These are phyloP conservation scores for Syngnathus scovelli DNA, from an alignment of 2,113 vertebrate genomes.

Conservation along the genomic window DNA sequence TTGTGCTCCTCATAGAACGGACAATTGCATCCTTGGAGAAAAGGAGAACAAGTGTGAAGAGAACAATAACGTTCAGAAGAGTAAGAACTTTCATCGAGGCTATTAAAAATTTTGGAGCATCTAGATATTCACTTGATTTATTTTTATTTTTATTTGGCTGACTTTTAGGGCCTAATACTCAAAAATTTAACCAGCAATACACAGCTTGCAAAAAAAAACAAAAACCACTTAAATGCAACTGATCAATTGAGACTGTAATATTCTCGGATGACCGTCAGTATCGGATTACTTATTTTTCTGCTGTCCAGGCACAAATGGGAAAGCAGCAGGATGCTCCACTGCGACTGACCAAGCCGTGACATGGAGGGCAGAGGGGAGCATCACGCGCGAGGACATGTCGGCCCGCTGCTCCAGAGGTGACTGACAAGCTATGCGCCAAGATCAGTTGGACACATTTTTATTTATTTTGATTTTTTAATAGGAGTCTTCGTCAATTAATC, in stretches of 20 bases:
- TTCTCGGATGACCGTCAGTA: slow-evolving; percentile 32
- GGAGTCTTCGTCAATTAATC: no score
- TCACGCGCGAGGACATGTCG: background rate
- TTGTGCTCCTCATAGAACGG: slow-evolving; percentile 12
- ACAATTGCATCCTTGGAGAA: slow-evolving; percentile 18
- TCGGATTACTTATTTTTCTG: slow-evolving; percentile 65
- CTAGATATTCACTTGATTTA: background rate
- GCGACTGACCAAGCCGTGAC: slow-evolving; percentile 56
- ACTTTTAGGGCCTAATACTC: background rate
- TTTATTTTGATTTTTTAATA: background rate
- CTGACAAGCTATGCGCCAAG: slow-evolving; percentile 27
- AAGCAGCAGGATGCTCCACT: slow-evolving; percentile 49
- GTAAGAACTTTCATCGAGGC: background rate
- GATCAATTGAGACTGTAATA: slow-evolving; percentile 39
- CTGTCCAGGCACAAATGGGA: slow-evolving; percentile 53
- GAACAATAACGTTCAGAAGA: background rate
- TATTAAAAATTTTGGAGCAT: background rate
- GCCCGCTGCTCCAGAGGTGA: slow-evolving; percentile 30
- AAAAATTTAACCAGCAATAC: background rate
- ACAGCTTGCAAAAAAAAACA: background rate
- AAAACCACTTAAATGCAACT: slow-evolving; percentile 11
- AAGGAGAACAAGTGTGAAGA: background rate
- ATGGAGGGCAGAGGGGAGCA: slow-evolving; percentile 21
- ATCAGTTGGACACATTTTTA: slow-evolving; percentile 17
- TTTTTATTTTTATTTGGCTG: background rate